Evolutionary conservation across 2,113 vertebrate genomes (phyloP), one percentile per base, ranked within the genome.

Genomic region (Calonectris borealis): DNA sequence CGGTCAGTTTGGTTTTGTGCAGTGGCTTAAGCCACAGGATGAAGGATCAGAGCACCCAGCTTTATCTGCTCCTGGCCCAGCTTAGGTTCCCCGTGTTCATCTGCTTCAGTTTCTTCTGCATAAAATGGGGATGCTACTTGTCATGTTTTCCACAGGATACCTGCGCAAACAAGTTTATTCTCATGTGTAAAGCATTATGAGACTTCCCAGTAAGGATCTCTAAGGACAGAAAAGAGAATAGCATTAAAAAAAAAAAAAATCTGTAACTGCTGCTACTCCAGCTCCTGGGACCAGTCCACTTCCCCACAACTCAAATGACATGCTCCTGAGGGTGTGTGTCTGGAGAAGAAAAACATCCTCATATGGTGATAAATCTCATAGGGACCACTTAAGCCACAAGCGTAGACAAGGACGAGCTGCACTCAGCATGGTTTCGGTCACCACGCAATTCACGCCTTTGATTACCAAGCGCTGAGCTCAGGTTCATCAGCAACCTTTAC

Each of bases 371-470:
- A 78, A 86, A 82, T 78, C 90, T 84, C 72, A 36, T 38, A 62
- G 55, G 55, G 38, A 78, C 46, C 34, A 73, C 48, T 93, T 66
- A 71, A 75, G 42, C 46, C 11, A 17, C 38, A 66, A 62, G 31
- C 2, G 24, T 29, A 86, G 64, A 21, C 20, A 57, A 81, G 36
- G 31, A 46, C 0, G 4, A 88, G 36, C 58, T 77, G 61, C 68
- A 27, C 36, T 61, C 29, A 17, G 57, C 10, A 3, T 22, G 13
- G 12, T 31, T 88, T 86, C 0, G 5, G 44, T 69, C 68, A 61
- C 44, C 44, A 49, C 0, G 0, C 21, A 61, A n/a, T 66, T 85
- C 27, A 19, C 19, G 51, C 36, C 60, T 84, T 79, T 2, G 27
- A 27, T 31, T 66, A 58, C 72, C 77, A 65, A 86, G 54, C 4